Percentiles rank a stretch among this genome's conserved stretches.
Conservation (phyloP, 2,888 invertebrate genomes). For the Acanthosepion esculentum region DNA sequence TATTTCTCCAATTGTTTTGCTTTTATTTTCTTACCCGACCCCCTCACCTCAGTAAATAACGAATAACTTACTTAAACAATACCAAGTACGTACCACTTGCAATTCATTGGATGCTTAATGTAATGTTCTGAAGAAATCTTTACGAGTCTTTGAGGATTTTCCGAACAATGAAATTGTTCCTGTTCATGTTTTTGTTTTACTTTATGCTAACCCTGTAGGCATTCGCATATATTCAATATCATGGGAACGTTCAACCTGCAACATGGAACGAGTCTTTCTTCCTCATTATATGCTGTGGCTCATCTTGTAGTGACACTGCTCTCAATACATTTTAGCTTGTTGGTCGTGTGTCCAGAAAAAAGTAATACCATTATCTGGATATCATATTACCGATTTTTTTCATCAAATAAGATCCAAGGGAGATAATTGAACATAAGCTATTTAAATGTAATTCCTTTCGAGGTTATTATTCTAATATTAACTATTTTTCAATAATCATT, state of each 20-base stretch:
- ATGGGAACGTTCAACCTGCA: neutral
- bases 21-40: too few relatives aligned
- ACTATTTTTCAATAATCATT: too few relatives aligned
- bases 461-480: too few relatives aligned
- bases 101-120: neutral
- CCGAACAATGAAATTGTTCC: neutral
- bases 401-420: too few relatives aligned
- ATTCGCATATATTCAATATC: neutral
- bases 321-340: too few relatives aligned
- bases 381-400: too few relatives aligned
- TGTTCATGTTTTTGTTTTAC: neutral
- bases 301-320: neutral
- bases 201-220: neutral
- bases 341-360: too few relatives aligned
- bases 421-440: too few relatives aligned
- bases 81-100: neutral
- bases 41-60: neutral
- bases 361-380: too few relatives aligned
- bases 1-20: neutral
- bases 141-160: neutral
- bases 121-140: neutral
- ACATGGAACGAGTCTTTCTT: neutral
- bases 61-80: slow-evolving; percentile 11
- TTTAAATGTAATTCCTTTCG: too few relatives aligned
- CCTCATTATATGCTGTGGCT: neutral